Base-by-base conservation (phyloP, 2,797 vertebrate genomes). In the Alca torda region DNA sequence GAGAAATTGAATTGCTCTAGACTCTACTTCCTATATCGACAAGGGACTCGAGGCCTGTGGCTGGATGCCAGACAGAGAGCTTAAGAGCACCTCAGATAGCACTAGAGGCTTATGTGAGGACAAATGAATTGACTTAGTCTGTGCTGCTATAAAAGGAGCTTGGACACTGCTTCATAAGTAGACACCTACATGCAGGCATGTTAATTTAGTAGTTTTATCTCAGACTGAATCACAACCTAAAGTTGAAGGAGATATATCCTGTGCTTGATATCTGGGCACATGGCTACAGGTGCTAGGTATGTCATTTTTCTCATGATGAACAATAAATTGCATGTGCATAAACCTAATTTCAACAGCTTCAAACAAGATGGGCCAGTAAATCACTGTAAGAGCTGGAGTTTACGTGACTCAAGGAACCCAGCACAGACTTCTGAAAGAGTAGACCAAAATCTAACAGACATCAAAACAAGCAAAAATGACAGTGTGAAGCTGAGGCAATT, bases 1-100 rank as follows among this genome's bases (percentile, higher is more conserved):
- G 45, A 79, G 59, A 93, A 96, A 94, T 87, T 92, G 81, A 87
- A 89, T 92, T 92, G 91, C 68, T 94, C 68, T 83, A 75, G 84
- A 85, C 20, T 87, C 20, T 69, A 33, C 70, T 95, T 96, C 64
- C 10, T 80, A 1, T 92, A 92, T 83, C 41, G 31, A 90, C 48
- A 80, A 92, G 51, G 46, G 46, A 85, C 68, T 37, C 0, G 0
- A 84, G 57, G n/a, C 41, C 48, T 4, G 2, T 87, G 90, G 81
- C 81, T 95, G 61, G 45, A 85, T 78, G 84, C 78, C 72, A 87
- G 56, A 53, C 14, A 91, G 89, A 92, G 57, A 45, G 31, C 72
- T 89, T 95, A 85, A 89, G 84, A 48, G 20, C 37, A 91, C 83
- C 82, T 87, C 72, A 70, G 31, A 64, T 43, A 63, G 45, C 78